Conservation (phyloP, 2,888 invertebrate genomes). For the Nomada hirtipes region DNA sequence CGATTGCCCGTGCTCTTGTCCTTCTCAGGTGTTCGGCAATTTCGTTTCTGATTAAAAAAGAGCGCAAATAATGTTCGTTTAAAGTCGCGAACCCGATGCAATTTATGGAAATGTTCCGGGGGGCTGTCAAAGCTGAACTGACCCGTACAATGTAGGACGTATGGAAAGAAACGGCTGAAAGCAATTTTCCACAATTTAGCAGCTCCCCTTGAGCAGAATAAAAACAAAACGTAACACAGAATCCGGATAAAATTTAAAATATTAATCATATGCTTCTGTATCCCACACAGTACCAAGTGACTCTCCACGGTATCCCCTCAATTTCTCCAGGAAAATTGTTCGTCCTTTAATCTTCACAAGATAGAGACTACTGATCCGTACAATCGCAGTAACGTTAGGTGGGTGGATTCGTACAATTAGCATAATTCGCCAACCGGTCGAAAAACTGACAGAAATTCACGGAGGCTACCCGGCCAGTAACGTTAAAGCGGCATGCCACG, state of each 20-base stretch:
- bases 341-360: background rate
- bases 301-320: too few relatives aligned
- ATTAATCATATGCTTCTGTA: background rate
- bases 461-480: background rate
- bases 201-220: background rate
- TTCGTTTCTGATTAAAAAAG: background rate
- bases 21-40: background rate
- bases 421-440: conserved; percentile 25
- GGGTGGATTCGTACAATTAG: conserved; percentile 6
- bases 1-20: background rate
- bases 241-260: background rate
- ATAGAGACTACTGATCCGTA: background rate
- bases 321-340: too few relatives aligned
- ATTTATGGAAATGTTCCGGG: too few relatives aligned
- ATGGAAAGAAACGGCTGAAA: background rate
- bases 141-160: background rate
- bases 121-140: too few relatives aligned
- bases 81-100: background rate
- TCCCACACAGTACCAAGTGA: too few relatives aligned
- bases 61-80: background rate
- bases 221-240: background rate
- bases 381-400: background rate
- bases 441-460: background rate
- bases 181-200: background rate
- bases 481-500: background rate